These are phyloP conservation scores for Gorsachius goisagi DNA, from an alignment of 2,113 vertebrate genomes.

Conservation along the genomic window DNA sequence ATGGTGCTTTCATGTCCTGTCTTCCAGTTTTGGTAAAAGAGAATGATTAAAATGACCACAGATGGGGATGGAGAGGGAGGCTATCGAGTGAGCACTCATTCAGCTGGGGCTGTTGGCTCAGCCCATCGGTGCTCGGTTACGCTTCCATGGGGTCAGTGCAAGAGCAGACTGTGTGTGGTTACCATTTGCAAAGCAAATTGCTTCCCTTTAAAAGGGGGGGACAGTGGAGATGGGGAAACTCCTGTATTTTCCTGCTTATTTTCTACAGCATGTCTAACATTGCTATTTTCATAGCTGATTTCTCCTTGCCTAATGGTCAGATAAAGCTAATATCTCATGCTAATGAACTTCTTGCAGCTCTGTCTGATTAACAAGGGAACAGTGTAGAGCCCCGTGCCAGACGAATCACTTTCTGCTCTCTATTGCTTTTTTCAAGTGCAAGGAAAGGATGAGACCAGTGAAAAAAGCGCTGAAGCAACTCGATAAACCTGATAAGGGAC, in stretches of 20 bases:
- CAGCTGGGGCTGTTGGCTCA: not conserved
- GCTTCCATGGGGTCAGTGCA: rapidly evolving
- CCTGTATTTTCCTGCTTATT: not conserved
- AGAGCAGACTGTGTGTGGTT: not conserved
- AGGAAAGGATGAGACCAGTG: slow-evolving; percentile 96
- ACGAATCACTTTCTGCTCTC: not conserved
- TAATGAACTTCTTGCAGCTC: not conserved
- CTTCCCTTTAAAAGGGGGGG: not conserved
- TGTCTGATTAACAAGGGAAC: not conserved
- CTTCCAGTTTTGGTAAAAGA: not conserved
- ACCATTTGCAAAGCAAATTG: not conserved
- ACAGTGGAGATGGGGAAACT: not conserved
- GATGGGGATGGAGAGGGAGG: not conserved
- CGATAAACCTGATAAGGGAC: slow-evolving; percentile 95
- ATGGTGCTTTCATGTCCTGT: not conserved
- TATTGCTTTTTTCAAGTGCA: slow-evolving; percentile 80
- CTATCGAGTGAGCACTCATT: not conserved
- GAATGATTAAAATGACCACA: not conserved
- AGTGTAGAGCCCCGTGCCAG: not conserved
- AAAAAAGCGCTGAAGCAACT: slow-evolving; percentile 98
- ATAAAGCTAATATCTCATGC: not conserved
- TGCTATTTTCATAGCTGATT: not conserved
- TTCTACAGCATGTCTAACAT: not conserved
- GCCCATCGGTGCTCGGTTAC: not conserved
- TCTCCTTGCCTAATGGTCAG: not conserved